Conservation (phyloP, 2,797 vertebrate species). For the Gobionotothen gibberifrons region DNA sequence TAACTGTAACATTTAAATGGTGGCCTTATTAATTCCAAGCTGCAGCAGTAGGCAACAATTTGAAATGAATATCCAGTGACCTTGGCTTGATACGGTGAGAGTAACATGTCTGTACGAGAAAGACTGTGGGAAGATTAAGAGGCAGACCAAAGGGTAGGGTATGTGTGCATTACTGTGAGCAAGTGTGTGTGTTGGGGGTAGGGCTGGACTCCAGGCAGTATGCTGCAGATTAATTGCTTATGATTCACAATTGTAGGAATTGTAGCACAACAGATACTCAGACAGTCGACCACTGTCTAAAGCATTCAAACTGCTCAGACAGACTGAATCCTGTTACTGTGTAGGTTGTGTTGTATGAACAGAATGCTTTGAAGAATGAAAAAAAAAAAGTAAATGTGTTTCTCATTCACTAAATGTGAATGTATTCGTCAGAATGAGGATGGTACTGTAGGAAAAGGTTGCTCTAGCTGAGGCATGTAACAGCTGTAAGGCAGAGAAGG, state of each 20-base stretch:
- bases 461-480: neutral
- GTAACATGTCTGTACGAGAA: constrained; percentile 52
- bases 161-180: constrained; percentile 30
- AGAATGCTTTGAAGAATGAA: neutral
- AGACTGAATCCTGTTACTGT: constrained; percentile 41
- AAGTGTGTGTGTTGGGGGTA: constrained; percentile 26
- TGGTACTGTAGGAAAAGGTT: constrained; percentile 5
- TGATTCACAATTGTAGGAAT: constrained; percentile 61
- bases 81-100: constrained; percentile 71
- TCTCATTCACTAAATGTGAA: constrained; percentile 25
- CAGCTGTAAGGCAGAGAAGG: neutral
- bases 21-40: constrained; percentile 77
- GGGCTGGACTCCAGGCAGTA: constrained; percentile 45
- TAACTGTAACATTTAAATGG: constrained; percentile 75
- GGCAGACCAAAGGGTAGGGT: constrained; percentile 41
- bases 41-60: constrained; percentile 59
- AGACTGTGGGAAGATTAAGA: constrained; percentile 53
- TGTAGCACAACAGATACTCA: constrained; percentile 36
- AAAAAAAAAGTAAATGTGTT: constrained; percentile 13
- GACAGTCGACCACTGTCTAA: neutral
- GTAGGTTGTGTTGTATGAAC: constrained; percentile 48
- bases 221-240: constrained; percentile 67
- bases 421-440: constrained; percentile 15
- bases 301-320: constrained; percentile 22
- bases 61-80: constrained; percentile 77